Evolutionary conservation across 2,113 vertebrate species (phyloP).

Genomic region (Diadophis punctatus): DNA sequence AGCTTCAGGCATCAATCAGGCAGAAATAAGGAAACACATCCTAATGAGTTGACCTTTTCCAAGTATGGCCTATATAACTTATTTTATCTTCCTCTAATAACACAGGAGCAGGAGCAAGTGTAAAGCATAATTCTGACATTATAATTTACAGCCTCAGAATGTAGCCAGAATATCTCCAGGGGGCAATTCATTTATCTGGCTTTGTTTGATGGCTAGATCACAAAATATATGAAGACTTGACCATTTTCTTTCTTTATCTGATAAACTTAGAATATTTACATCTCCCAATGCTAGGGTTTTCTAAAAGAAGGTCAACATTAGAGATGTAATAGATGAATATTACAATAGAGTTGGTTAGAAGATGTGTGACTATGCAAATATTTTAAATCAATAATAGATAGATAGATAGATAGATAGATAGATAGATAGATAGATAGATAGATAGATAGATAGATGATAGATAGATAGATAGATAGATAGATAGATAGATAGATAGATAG

Average conservation of each 20-base stretch:
- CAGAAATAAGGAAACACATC: background rate
- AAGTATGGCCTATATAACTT: background rate
- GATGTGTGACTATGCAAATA: background rate
- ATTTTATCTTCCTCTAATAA: background rate
- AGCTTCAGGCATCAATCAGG: background rate
- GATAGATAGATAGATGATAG: no score
- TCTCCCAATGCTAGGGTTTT: background rate
- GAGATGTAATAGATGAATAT: background rate
- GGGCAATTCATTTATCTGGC: background rate
- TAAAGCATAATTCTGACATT: background rate
- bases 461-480: no score
- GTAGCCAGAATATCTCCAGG: background rate
- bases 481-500: no score
- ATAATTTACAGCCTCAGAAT: background rate
- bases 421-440: no score
- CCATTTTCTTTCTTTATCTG: background rate
- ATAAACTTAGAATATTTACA: background rate
- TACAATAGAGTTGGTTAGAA: background rate
- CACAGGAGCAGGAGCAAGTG: background rate
- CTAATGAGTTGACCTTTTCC: background rate
- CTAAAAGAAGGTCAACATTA: background rate
- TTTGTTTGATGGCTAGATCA: background rate
- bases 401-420: no score
- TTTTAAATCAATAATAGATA: background rate
- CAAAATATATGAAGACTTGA: background rate